These are phyloP conservation scores for Hemithea aestivaria DNA, from an alignment of 2,888 invertebrate species.

Conservation along the genomic window DNA sequence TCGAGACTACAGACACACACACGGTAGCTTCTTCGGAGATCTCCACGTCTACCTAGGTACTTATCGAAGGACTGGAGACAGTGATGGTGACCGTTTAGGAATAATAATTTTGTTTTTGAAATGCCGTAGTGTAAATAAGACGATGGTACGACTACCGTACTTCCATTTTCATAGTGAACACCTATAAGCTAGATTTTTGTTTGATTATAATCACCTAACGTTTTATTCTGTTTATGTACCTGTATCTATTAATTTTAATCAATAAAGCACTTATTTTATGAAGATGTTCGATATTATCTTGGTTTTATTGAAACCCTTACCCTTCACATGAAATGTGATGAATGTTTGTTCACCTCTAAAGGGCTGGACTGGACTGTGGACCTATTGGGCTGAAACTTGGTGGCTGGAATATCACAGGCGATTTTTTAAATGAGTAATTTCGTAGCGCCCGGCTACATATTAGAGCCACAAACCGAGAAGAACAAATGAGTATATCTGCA, in stretches of 20 bases:
- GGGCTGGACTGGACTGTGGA: no score
- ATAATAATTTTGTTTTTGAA: constrained; percentile 34
- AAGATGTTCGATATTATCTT: constrained; percentile 55
- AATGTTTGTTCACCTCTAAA: no score
- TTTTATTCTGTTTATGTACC: constrained; percentile 57
- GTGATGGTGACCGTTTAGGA: constrained; percentile 7
- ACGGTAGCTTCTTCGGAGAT: no score
- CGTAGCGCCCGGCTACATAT: no score
- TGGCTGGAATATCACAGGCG: no score
- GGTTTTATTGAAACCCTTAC: constrained; percentile 41
- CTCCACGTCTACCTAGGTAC: no score
- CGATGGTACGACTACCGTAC: constrained; percentile 26
- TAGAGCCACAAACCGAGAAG: no score
- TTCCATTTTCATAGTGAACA: constrained; percentile 26
- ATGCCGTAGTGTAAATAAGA: constrained; percentile 60
- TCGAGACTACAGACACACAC: no score
- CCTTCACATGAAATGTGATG: constrained; percentile 3
- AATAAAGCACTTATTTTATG: constrained; percentile 78
- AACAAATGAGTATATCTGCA: no score
- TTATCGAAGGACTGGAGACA: no score
- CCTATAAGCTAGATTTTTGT: constrained; percentile 45
- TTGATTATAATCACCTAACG: constrained; percentile 45
- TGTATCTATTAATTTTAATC: constrained; percentile 65
- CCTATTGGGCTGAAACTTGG: no score
- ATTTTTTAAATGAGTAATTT: no score